phyloP scores from a whole-genome alignment of 2,113 vertebrate species.

The Chlamydotis undulata region DNA sequence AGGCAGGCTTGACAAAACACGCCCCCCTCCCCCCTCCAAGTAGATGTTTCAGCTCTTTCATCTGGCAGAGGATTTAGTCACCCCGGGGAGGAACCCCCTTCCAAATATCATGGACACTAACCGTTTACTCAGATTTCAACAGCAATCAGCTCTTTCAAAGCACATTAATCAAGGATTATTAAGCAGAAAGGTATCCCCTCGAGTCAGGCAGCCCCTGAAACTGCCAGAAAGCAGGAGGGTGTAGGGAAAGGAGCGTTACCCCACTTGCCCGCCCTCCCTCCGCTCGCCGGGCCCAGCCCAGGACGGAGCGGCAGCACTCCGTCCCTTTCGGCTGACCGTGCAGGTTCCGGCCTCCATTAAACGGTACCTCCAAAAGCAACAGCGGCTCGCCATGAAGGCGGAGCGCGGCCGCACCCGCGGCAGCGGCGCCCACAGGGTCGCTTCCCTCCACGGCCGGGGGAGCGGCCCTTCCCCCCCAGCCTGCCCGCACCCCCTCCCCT shows the following conservation, averaged over 20 bases:
- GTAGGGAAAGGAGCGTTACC: not conserved
- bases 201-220: not conserved
- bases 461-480: not conserved
- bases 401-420: not conserved
- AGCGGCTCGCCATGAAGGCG: not conserved
- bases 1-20: not conserved
- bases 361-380: not conserved
- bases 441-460: not conserved
- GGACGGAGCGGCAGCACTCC: no score
- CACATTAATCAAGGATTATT: not conserved
- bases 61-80: not conserved
- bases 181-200: not conserved
- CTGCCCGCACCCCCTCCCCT: not conserved
- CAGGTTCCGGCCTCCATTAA: not conserved
- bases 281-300: not conserved
- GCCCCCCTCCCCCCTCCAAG: no score
- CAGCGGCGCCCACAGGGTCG: not conserved
- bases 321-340: no score
- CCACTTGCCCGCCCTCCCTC: rapidly evolving
- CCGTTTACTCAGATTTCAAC: not conserved
- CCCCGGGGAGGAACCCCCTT: not conserved
- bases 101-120: rapidly evolving
- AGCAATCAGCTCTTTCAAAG: not conserved
- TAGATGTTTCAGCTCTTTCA: rapidly evolving
- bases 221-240: not conserved